Conservation (phyloP, 2,113 vertebrate species). For the Forbesichthys papilliferus region DNA sequence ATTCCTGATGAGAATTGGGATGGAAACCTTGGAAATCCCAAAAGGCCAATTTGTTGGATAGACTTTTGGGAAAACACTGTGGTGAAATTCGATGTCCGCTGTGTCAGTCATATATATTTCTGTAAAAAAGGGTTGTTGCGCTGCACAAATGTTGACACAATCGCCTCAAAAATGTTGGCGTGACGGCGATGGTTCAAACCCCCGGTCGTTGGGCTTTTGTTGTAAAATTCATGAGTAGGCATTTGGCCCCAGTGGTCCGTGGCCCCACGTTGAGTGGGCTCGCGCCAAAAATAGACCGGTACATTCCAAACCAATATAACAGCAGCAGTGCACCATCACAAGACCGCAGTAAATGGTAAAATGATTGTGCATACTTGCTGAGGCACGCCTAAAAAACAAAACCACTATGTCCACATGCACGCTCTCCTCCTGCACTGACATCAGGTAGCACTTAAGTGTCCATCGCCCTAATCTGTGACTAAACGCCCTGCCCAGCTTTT, state of each 20-base stretch:
- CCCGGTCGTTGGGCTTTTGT: constrained; percentile 47
- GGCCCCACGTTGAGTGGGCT: constrained; percentile 67
- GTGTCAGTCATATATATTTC: constrained; percentile 53
- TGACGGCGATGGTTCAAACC: constrained; percentile 29
- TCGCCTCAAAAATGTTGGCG: constrained; percentile 72
- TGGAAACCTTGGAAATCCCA: constrained; percentile 61
- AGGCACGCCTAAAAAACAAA: constrained; percentile 78
- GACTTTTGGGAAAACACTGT: constrained; percentile 62
- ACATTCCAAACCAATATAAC: constrained; percentile 82
- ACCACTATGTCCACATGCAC: constrained; percentile 73
- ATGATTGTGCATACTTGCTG: constrained; percentile 77
- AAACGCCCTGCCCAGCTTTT: constrained; percentile 68
- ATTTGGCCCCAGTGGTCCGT: constrained; percentile 65
- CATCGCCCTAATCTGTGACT: constrained; percentile 74
- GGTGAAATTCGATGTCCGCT: constrained; percentile 54
- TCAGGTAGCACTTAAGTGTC: constrained; percentile 81
- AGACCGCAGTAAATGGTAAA: constrained; percentile 80
- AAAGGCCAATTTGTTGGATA: constrained; percentile 55
- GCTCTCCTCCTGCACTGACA: constrained; percentile 68
- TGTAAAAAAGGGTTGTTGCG: constrained; percentile 52
- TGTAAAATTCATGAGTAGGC: constrained; percentile 68
- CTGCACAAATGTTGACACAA: constrained; percentile 67
- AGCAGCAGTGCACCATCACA: constrained; percentile 76
- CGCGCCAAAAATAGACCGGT: constrained; percentile 76
- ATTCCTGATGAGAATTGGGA: constrained; percentile 24